Evolutionary conservation across 2,797 vertebrate species (phyloP), one percentile per base, ranked within the genome.

Genomic region (Anniella stebbinsi): DNA sequence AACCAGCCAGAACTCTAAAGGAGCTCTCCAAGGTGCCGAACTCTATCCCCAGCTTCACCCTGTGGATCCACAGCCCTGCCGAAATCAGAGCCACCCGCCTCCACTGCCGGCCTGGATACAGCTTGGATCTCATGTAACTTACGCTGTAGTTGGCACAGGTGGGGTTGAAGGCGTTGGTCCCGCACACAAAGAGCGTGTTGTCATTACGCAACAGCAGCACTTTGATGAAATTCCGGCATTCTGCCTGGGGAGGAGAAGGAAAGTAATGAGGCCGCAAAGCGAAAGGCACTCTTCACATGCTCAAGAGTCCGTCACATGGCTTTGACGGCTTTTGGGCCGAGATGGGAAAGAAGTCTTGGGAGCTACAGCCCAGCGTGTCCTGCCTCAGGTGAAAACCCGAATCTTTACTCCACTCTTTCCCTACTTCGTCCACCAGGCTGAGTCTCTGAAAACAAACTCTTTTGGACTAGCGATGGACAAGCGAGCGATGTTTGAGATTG

Each of bases 151-250:
- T 99, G 96, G 98, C 98, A 28, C 99, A 99, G 38, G 99, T 91
- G 0, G 99, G 99, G 95, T 99, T 99, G 97, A 99, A 99, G 93
- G 99, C 98, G 3, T 99, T 99, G 94, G 98, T 99, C 84, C 99
- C 99, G 0, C 99, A 99, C 89, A 99, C 97, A 30, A 99, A 99
- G 66, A 99, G 97, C 10, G 97, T 97, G 87, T 98, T 98, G 72
- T 98, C 97, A 17, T 97, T 97, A 21, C 98, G 96, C 80, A 98
- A 98, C 91, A 99, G 97, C 92, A 99, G 97, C 94, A 99, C 99
- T 97, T 99, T 99, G 93, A 99, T 95, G 92, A 99, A 99, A 95
- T 99, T 99, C 23, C 98, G 98, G 91, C 99, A 99, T 96, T 99
- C 99, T 86, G 98, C 98, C 98, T 99, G 96, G 0, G 23, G 91